phyloP scores from a whole-genome alignment of 2,797 vertebrate genomes.

The Bryconaethiops microstoma region DNA sequence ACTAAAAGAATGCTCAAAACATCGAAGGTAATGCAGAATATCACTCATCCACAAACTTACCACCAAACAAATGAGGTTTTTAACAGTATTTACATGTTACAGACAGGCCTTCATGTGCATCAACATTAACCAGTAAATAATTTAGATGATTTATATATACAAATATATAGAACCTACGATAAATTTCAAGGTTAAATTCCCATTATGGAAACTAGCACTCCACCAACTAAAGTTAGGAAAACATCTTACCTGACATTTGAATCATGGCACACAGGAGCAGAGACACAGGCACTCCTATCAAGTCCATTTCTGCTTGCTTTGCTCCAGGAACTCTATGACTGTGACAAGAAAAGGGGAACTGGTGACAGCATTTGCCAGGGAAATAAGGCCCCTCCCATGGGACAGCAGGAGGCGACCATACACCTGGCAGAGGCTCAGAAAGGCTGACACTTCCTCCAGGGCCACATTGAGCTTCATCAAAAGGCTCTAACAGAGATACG shows the following conservation, averaged over 20 bases:
- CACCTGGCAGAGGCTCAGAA: constrained; percentile 69
- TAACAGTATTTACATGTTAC: background rate
- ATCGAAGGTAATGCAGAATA: background rate
- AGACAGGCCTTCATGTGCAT: background rate
- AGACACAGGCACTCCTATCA: constrained; percentile 57
- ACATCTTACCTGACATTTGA: constrained; percentile 71
- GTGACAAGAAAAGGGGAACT: constrained; percentile 72
- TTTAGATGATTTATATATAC: background rate
- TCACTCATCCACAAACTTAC: background rate
- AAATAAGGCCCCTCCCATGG: constrained; percentile 81
- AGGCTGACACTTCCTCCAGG: constrained; percentile 43
- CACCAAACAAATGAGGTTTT: background rate
- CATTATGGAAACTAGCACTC: background rate
- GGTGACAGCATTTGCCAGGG: constrained; percentile 83
- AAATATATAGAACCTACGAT: background rate
- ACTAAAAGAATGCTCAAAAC: background rate
- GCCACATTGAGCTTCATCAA: constrained; percentile 34
- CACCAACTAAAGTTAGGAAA: background rate
- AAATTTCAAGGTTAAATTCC: background rate
- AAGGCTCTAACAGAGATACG: constrained; percentile 21
- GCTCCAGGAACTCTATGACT: constrained; percentile 68
- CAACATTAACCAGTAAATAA: background rate
- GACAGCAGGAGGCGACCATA: constrained; percentile 69
- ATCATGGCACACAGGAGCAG: constrained; percentile 64
- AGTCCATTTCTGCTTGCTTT: constrained; percentile 87